A percentile compares a stretch with the other conserved stretches of the same genome.
phyloP scores from a whole-genome alignment of 2,797 vertebrate genomes.

The Gambusia yucatana region DNA sequence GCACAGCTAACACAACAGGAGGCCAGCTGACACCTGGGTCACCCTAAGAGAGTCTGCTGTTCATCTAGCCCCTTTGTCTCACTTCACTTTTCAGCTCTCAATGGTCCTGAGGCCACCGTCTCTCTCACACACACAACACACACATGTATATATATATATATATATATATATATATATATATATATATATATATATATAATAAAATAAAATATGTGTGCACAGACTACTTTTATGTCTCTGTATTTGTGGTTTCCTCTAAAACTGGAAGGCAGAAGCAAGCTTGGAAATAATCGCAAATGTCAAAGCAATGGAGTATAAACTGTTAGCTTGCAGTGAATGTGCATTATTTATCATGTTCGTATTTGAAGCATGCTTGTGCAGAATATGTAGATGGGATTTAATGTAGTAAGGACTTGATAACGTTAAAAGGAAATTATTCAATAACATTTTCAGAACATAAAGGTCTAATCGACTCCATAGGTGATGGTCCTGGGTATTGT shows the following conservation, averaged over 20 bases:
- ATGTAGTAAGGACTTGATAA: constrained; percentile 1
- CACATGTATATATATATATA: not conserved
- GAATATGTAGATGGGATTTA: not conserved
- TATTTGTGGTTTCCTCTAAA: constrained; percentile 4
- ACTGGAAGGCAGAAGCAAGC: not conserved
- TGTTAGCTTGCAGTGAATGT: not conserved
- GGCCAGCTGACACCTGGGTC: constrained; percentile 60
- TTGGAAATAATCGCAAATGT: constrained; percentile 11
- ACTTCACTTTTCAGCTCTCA: constrained; percentile 26
- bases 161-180: not conserved
- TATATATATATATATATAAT: too few relatives aligned
- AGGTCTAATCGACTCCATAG: not conserved
- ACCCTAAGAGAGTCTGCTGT: constrained; percentile 34
- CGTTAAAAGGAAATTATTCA: not conserved
- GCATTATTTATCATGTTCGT: constrained; percentile 1
- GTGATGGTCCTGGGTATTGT: not conserved
- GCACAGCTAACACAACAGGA: constrained; percentile 41
- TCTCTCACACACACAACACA: too few relatives aligned
- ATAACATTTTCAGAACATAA: not conserved
- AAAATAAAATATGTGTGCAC: not conserved
- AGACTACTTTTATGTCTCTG: not conserved
- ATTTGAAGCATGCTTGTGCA: not conserved
- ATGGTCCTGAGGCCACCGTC: constrained; percentile 6
- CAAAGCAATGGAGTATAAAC: not conserved
- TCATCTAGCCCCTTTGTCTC: constrained; percentile 58